phyloP scores from a whole-genome alignment of 2,113 vertebrate genomes.

The Notarius quadriscutis region DNA sequence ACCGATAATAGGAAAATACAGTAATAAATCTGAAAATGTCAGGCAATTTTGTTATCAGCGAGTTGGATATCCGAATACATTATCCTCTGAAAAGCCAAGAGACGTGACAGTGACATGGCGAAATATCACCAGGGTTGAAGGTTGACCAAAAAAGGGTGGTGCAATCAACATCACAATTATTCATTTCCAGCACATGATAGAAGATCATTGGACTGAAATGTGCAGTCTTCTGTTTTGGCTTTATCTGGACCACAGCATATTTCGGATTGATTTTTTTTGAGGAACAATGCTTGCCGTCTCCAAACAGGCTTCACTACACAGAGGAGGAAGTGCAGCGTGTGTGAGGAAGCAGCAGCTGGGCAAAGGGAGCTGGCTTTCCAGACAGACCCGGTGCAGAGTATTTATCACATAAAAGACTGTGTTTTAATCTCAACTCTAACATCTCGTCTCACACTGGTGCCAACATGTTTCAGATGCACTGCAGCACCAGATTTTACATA shows the following conservation, averaged over 20 bases:
- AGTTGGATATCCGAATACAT: constrained; percentile 77
- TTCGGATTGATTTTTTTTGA: constrained; percentile 44
- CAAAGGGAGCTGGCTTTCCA: background rate
- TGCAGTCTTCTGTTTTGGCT: constrained; percentile 43
- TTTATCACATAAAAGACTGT: background rate
- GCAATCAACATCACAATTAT: constrained; percentile 57
- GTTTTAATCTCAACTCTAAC: background rate
- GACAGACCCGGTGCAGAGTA: background rate
- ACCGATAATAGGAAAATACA: constrained; percentile 78
- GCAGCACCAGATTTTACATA: background rate
- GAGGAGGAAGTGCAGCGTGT: constrained; percentile 1
- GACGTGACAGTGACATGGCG: constrained; percentile 37
- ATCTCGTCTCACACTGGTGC: too few relatives aligned
- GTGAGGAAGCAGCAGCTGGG: background rate
- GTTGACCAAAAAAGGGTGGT: constrained; percentile 40
- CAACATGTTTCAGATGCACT: background rate
- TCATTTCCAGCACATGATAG: constrained; percentile 40
- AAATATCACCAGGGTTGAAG: constrained; percentile 47
- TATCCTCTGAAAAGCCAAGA: constrained; percentile 58
- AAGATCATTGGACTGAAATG: constrained; percentile 48
- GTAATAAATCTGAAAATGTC: constrained; percentile 81
- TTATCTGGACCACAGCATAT: constrained; percentile 48
- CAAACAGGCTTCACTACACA: constrained; percentile 11
- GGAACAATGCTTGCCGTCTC: constrained; percentile 41
- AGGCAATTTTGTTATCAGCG: constrained; percentile 79